A percentile compares a stretch with the other conserved stretches of the same genome.
These are phyloP conservation scores for Tinea semifulvella DNA, from an alignment of 2,888 invertebrate genomes.

Conservation along the genomic window DNA sequence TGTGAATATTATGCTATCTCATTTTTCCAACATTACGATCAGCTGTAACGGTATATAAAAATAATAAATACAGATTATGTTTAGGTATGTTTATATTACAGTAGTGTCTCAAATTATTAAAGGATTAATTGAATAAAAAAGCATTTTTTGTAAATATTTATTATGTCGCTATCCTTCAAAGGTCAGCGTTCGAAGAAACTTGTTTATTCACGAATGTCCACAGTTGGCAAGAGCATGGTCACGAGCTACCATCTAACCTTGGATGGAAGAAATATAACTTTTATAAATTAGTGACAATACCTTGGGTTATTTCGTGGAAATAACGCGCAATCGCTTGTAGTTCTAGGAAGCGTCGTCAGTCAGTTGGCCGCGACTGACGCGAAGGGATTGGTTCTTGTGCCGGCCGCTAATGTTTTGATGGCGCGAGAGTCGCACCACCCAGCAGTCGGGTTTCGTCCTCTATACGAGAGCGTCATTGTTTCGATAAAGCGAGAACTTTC, in stretches of 20 bases:
- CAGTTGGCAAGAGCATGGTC: slow-evolving; percentile 21
- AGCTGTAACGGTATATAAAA: too few relatives aligned
- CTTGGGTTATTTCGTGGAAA: slow-evolving; percentile 58
- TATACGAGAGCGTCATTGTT: slow-evolving; percentile 37
- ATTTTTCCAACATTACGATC: too few relatives aligned
- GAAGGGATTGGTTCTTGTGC: slow-evolving; percentile 26
- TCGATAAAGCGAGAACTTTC: slow-evolving; percentile 46
- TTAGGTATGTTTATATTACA: too few relatives aligned
- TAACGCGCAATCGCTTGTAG: slow-evolving; percentile 46
- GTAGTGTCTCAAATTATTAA: too few relatives aligned
- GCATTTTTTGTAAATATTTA: neutral
- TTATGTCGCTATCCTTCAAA: neutral
- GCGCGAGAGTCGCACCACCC: slow-evolving; percentile 21
- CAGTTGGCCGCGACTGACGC: slow-evolving; percentile 24
- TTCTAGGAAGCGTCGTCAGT: slow-evolving; percentile 46
- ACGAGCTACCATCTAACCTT: slow-evolving; percentile 35
- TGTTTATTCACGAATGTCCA: slow-evolving; percentile 21
- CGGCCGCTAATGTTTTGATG: slow-evolving; percentile 7
- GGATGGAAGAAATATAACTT: slow-evolving; percentile 49
- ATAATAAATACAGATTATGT: too few relatives aligned
- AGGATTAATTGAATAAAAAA: neutral
- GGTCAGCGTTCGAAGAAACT: slow-evolving; percentile 35
- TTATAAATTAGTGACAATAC: slow-evolving; percentile 63
- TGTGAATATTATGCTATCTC: too few relatives aligned
- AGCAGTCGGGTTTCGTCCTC: slow-evolving; percentile 44